Evolutionary conservation across 2,888 invertebrate genomes (phyloP), one percentile per base, ranked within the genome.

Genomic region (Cetonia aurata): DNA sequence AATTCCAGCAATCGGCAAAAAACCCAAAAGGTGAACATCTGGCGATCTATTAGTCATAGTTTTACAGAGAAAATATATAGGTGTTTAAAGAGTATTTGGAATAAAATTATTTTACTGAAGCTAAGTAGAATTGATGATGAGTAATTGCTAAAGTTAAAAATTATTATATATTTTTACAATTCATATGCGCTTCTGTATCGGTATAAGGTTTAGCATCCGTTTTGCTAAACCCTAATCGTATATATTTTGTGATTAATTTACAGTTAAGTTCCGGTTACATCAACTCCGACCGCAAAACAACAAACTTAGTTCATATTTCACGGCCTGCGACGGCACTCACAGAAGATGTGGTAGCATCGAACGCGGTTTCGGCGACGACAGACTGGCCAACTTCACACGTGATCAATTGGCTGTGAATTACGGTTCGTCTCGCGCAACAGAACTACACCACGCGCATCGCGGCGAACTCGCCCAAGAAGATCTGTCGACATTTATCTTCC

Each of bases 361-460:
- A n/a, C 44, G 44, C 10, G 44, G 12, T 10, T n/a, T 13, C 6
- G 53, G 17, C n/a, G 19, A 31, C 25, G n/a, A 31, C 25, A 19
- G 53, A 53, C 53, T 12, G 53, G 31, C 25, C 25, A 53, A 53
- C 53, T 53, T 53, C 53, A 53, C 53, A 53, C 53, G 31, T 53
- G 53, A 53, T 53, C 53, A 53, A 53, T 53, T 53, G 53, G 31
- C 53, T 53, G 31, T 53, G 53, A 53, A 53, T 53, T 53, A 53
- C 31, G 53, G 12, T 53, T 25, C 31, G 53, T 53, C 31, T 19
- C 53, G 12, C 12, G 12, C 44, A 13, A 10, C 44, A 6, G 2
- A 10, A 13, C 44, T 13, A 13, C 44, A 10, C 44, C 3, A 1
- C 44, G 12, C 13, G 44, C 44, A 13, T 3, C 13, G 6, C 25